Percentiles rank a stretch among this genome's conserved stretches.
Evolutionary conservation across 2,888 invertebrate species (phyloP).

Genomic region (Pristionchus exspectatus): DNA sequence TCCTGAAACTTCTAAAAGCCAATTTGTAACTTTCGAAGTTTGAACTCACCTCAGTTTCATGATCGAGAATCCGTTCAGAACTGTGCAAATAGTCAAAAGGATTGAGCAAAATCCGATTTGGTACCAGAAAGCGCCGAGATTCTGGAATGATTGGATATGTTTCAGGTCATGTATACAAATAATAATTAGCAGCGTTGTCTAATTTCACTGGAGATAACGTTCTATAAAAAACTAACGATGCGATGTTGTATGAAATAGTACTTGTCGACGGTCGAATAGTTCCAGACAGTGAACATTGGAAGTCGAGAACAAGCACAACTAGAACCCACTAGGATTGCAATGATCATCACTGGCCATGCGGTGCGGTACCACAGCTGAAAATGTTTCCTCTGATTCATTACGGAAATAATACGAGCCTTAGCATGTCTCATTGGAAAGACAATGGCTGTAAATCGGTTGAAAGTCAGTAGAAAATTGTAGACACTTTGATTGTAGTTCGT

Average conservation of each 20-base stretch:
- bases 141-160: not conserved
- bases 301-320: conserved; percentile 1
- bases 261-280: not conserved
- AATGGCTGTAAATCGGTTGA: conserved; percentile 36
- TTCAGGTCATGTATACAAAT: not conserved
- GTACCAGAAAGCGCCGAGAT: conserved; percentile 40
- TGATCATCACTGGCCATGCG: not conserved
- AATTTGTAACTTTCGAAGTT: not conserved
- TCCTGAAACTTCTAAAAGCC: conserved; percentile 5
- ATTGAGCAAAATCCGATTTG: conserved; percentile 15
- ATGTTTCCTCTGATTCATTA: not conserved
- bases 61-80: not conserved
- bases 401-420: not conserved
- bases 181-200: not conserved
- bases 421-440: not conserved
- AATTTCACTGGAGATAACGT: not conserved
- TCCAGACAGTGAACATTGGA: not conserved
- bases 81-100: not conserved
- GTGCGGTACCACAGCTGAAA: not conserved
- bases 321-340: not conserved
- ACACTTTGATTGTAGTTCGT: conserved; percentile 24
- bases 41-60: not conserved
- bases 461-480: not conserved
- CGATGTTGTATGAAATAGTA: not conserved
- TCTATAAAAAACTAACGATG: not conserved